Evolutionary conservation across 2,888 invertebrate genomes (phyloP), one percentile per base, ranked within the genome.

Genomic region (Agonum fuliginosum): DNA sequence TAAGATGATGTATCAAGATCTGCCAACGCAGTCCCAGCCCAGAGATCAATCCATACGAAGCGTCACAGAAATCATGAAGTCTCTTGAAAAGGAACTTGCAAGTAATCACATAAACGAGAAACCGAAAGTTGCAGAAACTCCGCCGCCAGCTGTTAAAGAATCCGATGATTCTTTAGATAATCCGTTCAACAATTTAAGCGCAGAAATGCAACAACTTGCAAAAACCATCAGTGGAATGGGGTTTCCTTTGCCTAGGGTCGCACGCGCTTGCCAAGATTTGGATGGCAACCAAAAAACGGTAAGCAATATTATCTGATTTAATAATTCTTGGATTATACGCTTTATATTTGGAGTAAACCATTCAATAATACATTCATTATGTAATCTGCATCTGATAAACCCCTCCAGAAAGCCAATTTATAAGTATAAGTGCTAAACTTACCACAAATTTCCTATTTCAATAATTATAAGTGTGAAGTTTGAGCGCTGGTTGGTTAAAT

Each of bases 241-340:
- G 0, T 97, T 97, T 84, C 93, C 95, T 0, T 85, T 94, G 70
- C 90, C 93, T 78, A 91, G 95, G 85, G 95, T 95, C 14, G 93
- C 94, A 3, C 91, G 95, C 82, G 93, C 95, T n/a, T 93, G 94
- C 81, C 91, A 92, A 81, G 88, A 92, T 67, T 88, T 95, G 80
- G 96, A 96, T 78, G 90, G 89, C 84, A 93, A 95, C 88, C 94
- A 96, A 87, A 96, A 95, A 87, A 95, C 94, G 91, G 95, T 95
- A 86, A 86, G 85, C n/a, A n/a, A n/a, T n/a, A n/a, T n/a, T n/a
- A n/a, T n/a, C n/a, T n/a, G n/a, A n/a, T n/a, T n/a, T n/a, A n/a
- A n/a, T n/a, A n/a, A n/a, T n/a, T n/a, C n/a, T n/a, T n/a, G n/a
- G n/a, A n/a, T n/a, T n/a, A n/a, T n/a, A n/a, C n/a, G n/a, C n/a